Base-by-base conservation (phyloP, 2,113 vertebrate genomes). In the Lota lota region DNA sequence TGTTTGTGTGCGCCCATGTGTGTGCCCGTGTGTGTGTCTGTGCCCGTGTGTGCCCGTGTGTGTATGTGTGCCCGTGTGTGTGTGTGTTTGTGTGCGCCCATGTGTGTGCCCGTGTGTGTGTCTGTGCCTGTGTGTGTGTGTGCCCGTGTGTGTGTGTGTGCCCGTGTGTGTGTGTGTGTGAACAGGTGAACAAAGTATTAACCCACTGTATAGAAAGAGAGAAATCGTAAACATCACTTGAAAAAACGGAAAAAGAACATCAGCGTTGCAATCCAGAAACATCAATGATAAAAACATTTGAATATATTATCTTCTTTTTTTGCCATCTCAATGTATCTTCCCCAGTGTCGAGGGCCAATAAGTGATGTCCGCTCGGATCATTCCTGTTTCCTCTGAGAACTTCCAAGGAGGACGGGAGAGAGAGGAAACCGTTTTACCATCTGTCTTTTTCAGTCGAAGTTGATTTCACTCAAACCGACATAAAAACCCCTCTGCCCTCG, bases 211-310 rank as follows among this genome's bases (percentile, higher is more conserved):
- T 66, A 89, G 74, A 84, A 89, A 87, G 85, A 82, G 64, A 84
- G 87, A 87, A 82, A 80, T 74, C 85, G 81, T 75, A 84, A 86
- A 86, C 82, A 70, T 78, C 77, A 86, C 75, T 74, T 74, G 5
- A 11, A 10, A 11, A 40, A 5, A 40, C 1, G 11, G 11, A 40
- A 40, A n/a, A 16, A 69, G 84, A 81, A 22, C 1, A 60, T 12
- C 19, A 78, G 79, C 84, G 69, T 81, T 73, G 79, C 76, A 83
- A 90, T 80, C 85, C 76, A 84, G 84, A 88, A 85, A 87, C 87
- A 85, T 81, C 80, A 77, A 88, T 85, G 60, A 84, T 90, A 88
- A 85, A 86, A 88, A 88, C 81, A 80, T 79, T 58, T 68, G 12
- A 11, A 85, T 88, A 90, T 85, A 86, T 88, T 87, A 85, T 83